A percentile compares a stretch with the other conserved stretches of the same genome.
Evolutionary conservation across 2,113 vertebrate genomes (phyloP).

Genomic region (Ceratotherium simum): DNA sequence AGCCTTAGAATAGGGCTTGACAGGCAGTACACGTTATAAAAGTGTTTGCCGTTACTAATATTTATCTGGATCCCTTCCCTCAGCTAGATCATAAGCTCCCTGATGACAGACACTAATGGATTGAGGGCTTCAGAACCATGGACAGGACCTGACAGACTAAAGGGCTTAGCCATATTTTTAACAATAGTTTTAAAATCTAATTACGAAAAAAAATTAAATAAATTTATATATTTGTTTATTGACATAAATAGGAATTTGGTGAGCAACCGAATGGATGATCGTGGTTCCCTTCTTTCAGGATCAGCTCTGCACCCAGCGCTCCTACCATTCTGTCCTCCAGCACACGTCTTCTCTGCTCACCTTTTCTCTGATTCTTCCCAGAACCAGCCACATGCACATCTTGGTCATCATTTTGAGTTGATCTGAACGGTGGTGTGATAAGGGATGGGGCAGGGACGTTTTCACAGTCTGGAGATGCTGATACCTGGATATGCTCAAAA

Average conservation of each 20-base stretch:
- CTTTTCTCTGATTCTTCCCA: background rate
- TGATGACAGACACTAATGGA: rapidly evolving
- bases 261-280: background rate
- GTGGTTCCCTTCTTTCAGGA: too few relatives aligned
- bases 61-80: background rate
- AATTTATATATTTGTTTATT: background rate
- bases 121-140: background rate
- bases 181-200: background rate
- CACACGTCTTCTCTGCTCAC: background rate
- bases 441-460: background rate
- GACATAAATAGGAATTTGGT: background rate
- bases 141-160: background rate
- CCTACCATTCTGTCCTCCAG: background rate
- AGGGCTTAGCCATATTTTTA: background rate
- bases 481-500: background rate
- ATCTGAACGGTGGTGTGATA: background rate
- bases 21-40: background rate
- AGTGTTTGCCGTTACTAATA: background rate
- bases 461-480: background rate
- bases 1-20: background rate
- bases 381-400: background rate
- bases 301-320: background rate
- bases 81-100: background rate
- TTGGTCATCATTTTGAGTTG: background rate
- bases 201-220: background rate